A percentile compares a stretch with the other conserved stretches of the same genome.
Evolutionary conservation across 92 coral and sea anemone species (phyloP).

Genomic region (Epizoanthus rinbou): DNA sequence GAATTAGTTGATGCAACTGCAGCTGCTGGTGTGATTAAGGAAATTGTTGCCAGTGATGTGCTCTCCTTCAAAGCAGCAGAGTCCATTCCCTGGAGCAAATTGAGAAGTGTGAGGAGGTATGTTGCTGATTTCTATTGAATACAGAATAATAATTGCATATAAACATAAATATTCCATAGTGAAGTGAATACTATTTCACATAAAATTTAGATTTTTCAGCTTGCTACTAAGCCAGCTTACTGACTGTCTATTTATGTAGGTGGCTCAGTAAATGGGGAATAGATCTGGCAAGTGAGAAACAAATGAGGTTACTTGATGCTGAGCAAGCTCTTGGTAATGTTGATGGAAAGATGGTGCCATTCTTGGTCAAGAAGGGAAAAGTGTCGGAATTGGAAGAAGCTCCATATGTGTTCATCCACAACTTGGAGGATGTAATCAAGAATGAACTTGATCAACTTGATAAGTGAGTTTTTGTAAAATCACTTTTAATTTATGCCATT

Average conservation of each 20-base stretch:
- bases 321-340: neutral
- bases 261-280: constrained; percentile 18
- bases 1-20: no score
- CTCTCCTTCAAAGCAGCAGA: constrained; percentile 3
- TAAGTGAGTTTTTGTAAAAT: neutral
- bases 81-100: constrained; percentile 6
- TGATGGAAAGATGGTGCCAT: neutral
- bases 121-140: no score
- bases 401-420: neutral
- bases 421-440: constrained; percentile 1
- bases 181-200: no score
- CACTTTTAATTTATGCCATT: neutral
- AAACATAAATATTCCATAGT: no score
- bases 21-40: neutral
- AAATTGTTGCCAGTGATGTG: neutral
- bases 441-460: constrained; percentile 12
- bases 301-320: neutral
- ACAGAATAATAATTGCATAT: no score
- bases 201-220: neutral
- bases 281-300: neutral
- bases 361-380: neutral
- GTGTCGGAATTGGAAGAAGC: neutral
- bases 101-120: constrained; percentile 6
- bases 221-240: neutral
- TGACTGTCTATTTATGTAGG: neutral